A percentile compares a stretch with the other conserved stretches of the same genome.
These are phyloP conservation scores for Erynnis tages DNA, from an alignment of 2,888 invertebrate genomes.

Conservation along the genomic window DNA sequence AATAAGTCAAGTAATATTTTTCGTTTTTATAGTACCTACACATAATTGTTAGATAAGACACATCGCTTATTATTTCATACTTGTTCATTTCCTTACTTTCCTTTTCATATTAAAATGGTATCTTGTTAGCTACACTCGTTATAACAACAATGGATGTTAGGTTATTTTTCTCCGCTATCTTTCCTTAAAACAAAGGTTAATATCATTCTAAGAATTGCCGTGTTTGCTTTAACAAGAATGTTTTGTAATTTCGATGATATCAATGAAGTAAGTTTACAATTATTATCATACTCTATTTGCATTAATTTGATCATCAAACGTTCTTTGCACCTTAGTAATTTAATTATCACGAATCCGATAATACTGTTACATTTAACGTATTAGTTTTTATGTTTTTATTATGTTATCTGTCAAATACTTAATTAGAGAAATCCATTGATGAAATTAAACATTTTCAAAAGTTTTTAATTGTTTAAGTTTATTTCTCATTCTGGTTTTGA, in stretches of 20 bases:
- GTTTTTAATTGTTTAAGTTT: too few relatives aligned
- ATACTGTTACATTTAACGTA: background rate
- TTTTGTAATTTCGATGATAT: slow-evolving; percentile 20
- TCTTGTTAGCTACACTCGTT: background rate
- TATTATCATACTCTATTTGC: slow-evolving; percentile 14
- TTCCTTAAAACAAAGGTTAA: slow-evolving; percentile 18
- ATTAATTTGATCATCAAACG: slow-evolving; percentile 5
- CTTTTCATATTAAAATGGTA: background rate
- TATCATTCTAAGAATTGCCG: slow-evolving; percentile 13
- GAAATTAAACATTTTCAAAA: too few relatives aligned
- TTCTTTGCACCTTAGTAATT: slow-evolving; percentile 3
- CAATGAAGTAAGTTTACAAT: slow-evolving; percentile 8
- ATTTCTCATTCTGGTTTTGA: too few relatives aligned
- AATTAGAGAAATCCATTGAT: too few relatives aligned
- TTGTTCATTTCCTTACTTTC: slow-evolving; percentile 9
- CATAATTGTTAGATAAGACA: background rate
- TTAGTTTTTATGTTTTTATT: background rate
- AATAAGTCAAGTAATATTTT: too few relatives aligned
- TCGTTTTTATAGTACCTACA: too few relatives aligned
- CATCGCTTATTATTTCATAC: slow-evolving; percentile 1
- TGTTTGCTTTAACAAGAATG: slow-evolving; percentile 13
- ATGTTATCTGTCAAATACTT: too few relatives aligned
- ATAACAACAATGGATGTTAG: background rate
- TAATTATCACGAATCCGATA: background rate
- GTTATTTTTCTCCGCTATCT: slow-evolving; percentile 8